Percentiles rank a stretch among this genome's conserved stretches.
Evolutionary conservation across 2,888 invertebrate species (phyloP).

Genomic region (Meteorus cinctellus): DNA sequence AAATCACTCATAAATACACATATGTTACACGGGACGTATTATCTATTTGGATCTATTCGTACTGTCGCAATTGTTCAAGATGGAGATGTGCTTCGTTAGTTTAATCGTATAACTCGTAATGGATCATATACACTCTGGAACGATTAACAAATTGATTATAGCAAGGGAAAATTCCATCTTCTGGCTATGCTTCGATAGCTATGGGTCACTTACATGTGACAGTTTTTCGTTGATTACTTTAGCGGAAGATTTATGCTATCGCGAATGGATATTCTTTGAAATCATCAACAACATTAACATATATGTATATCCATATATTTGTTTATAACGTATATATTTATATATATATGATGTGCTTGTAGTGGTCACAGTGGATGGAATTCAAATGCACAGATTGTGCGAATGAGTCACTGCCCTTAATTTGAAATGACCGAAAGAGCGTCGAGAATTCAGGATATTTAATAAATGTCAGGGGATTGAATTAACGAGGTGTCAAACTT

Average conservation of each 20-base stretch:
- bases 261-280: slow-evolving; percentile 36
- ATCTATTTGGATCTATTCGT: slow-evolving; percentile 58
- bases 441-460: slow-evolving; percentile 48
- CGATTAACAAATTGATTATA: not conserved
- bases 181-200: slow-evolving; percentile 44
- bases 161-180: slow-evolving; percentile 32
- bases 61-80: slow-evolving; percentile 54
- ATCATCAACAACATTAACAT: slow-evolving; percentile 32
- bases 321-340: slow-evolving; percentile 35
- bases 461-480: slow-evolving; percentile 45
- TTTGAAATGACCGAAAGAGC: slow-evolving; percentile 51
- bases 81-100: slow-evolving; percentile 40
- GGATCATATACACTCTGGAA: slow-evolving; percentile 18
- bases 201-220: slow-evolving; percentile 22
- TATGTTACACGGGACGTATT: slow-evolving; percentile 66
- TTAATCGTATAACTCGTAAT: slow-evolving; percentile 24
- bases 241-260: slow-evolving; percentile 32
- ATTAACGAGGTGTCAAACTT: slow-evolving; percentile 45
- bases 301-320: slow-evolving; percentile 22
- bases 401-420: slow-evolving; percentile 53
- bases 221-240: slow-evolving; percentile 27
- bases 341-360: not conserved
- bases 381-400: slow-evolving; percentile 38
- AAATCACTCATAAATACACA: slow-evolving; percentile 50
- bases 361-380: slow-evolving; percentile 18